A percentile compares a stretch with the other conserved stretches of the same genome.
Evolutionary conservation across 2,888 invertebrate species (phyloP).

Genomic region (Drosophila subquinaria): DNA sequence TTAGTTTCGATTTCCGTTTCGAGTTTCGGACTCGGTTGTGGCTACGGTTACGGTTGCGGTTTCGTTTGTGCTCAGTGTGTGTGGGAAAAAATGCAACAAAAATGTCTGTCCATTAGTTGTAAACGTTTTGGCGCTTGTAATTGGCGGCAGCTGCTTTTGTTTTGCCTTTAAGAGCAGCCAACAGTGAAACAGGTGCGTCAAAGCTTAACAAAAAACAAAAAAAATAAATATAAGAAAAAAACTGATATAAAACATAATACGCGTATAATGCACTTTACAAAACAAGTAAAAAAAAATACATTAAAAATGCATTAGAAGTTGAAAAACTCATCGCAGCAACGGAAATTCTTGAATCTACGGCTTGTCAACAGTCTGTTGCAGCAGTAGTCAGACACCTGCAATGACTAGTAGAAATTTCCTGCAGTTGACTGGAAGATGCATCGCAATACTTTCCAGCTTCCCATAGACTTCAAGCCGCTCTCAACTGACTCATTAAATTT

Average conservation of each 20-base stretch:
- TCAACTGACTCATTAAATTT: conserved; percentile 52
- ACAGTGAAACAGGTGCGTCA: conserved; percentile 73
- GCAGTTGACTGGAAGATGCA: conserved; percentile 41
- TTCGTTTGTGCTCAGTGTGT: conserved; percentile 30
- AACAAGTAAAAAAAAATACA: conserved; percentile 31
- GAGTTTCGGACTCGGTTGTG: conserved; percentile 8
- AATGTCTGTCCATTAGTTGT: conserved; percentile 51
- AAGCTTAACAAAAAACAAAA: conserved; percentile 42
- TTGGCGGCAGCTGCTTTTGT: conserved; percentile 78
- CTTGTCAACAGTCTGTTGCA: conserved; percentile 23
- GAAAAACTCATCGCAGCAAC: conserved; percentile 16
- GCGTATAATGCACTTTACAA: conserved; percentile 23
- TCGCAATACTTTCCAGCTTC: neutral
- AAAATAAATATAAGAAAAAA: conserved; percentile 8
- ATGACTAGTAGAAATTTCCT: conserved; percentile 65
- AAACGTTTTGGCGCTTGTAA: conserved; percentile 75
- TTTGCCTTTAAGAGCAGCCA: conserved; percentile 59
- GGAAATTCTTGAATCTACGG: conserved; percentile 37
- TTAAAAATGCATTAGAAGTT: conserved; percentile 74
- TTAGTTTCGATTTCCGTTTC: conserved; percentile 12
- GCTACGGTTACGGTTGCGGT: conserved; percentile 8
- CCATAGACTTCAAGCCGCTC: conserved; percentile 3
- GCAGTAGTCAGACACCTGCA: conserved; percentile 62
- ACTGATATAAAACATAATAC: neutral
- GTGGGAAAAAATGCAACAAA: conserved; percentile 61